Conservation (phyloP, 2,797 vertebrate genomes). For the Sebastes reedi region DNA sequence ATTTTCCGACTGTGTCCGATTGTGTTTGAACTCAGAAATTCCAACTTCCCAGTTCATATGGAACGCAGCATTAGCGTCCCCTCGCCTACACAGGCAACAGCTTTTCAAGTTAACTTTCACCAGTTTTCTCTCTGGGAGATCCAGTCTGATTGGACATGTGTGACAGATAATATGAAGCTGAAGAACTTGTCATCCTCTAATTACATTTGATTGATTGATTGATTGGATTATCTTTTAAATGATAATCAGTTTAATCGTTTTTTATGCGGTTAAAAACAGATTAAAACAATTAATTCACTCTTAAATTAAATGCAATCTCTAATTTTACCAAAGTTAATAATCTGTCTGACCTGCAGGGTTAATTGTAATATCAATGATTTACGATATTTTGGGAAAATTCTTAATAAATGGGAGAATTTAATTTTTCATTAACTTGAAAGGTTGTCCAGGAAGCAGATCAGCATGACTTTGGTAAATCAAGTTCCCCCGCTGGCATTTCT, state of each 20-base stretch:
- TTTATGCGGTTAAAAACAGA: not conserved
- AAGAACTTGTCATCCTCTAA: not conserved
- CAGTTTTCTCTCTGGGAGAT: constrained; percentile 8
- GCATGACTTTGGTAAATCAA: constrained; percentile 2
- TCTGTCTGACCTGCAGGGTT: constrained; percentile 11
- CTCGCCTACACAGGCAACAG: constrained; percentile 21
- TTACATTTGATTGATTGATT: not conserved
- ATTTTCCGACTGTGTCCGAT: too few species aligned
- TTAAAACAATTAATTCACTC: not conserved
- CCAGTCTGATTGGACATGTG: not conserved
- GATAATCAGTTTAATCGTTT: not conserved
- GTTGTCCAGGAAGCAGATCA: constrained; percentile 32
- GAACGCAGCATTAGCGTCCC: too few species aligned
- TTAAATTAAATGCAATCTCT: not conserved
- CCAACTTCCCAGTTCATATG: too few species aligned
- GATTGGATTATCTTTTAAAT: not conserved
- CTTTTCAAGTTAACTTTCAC: constrained; percentile 36
- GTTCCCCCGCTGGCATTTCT: constrained; percentile 20
- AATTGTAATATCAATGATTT: constrained; percentile 10
- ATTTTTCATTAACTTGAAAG: constrained; percentile 57
- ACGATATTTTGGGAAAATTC: constrained; percentile 5
- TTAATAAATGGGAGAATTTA: constrained; percentile 1
- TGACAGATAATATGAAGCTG: not conserved
- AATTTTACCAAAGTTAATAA: constrained; percentile 16
- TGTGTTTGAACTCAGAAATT: too few species aligned